Evolutionary conservation across 2,797 vertebrate genomes (phyloP).

Genomic region (Rhabdomys pumilio): DNA sequence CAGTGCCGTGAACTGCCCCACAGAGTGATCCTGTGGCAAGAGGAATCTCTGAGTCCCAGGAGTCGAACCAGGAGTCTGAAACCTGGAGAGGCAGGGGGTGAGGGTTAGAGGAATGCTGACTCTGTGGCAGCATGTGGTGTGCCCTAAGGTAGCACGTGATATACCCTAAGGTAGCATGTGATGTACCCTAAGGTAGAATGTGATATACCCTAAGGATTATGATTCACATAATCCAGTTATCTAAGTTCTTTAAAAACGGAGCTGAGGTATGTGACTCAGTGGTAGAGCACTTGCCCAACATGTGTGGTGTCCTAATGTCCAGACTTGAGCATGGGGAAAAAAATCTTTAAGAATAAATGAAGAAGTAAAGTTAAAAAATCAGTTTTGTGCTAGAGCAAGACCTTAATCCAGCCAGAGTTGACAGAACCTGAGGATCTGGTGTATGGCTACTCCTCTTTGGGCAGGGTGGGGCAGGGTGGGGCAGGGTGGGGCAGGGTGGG

Average conservation of each 20-base stretch:
- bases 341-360: neutral
- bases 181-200: no score
- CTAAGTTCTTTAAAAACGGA: neutral
- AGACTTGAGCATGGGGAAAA: neutral
- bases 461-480: no score
- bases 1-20: neutral
- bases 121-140: neutral
- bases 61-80: neutral
- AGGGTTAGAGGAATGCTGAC: neutral
- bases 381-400: neutral
- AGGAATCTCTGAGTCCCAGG: neutral
- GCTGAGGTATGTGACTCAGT: neutral
- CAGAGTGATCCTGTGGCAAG: neutral
- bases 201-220: neutral
- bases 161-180: neutral
- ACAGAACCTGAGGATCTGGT: neutral
- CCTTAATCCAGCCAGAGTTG: no score
- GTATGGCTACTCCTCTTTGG: accelerated
- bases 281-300: neutral
- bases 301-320: neutral
- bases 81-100: neutral
- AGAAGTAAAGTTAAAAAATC: neutral
- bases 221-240: neutral
- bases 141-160: neutral
- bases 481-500: no score